Percentiles rank a stretch among this genome's conserved stretches.
Conservation (phyloP, 2,113 vertebrate genomes). For the Corythaixoides concolor region DNA sequence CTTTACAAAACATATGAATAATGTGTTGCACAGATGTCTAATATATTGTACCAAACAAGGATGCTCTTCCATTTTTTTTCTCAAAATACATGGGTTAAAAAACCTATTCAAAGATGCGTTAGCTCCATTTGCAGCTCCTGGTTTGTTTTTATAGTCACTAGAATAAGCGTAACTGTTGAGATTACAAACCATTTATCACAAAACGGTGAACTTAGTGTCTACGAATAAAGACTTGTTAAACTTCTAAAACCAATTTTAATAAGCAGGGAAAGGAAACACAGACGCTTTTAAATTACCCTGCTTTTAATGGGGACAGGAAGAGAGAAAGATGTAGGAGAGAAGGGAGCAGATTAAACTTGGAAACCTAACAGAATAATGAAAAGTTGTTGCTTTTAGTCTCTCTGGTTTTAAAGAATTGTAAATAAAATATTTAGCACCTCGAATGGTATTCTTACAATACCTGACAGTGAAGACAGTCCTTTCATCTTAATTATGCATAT, state of each 20-base stretch:
- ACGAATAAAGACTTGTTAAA: neutral
- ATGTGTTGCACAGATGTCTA: neutral
- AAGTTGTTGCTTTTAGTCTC: neutral
- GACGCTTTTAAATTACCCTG: neutral
- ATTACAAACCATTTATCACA: neutral
- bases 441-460: neutral
- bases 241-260: neutral
- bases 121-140: neutral
- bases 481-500: neutral
- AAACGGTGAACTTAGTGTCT: neutral
- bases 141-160: neutral
- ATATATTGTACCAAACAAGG: neutral
- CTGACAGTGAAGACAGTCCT: neutral
- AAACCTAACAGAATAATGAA: neutral
- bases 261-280: neutral
- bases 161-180: neutral
- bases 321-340: neutral
- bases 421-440: neutral
- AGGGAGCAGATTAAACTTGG: neutral
- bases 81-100: neutral
- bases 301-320: neutral
- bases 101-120: neutral
- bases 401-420: neutral
- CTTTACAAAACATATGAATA: neutral
- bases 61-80: neutral